A percentile compares a stretch with the other conserved stretches of the same genome.
These are phyloP conservation scores for Anadara kagoshimensis DNA, from an alignment of 1,140 invertebrate genomes.

Conservation along the genomic window DNA sequence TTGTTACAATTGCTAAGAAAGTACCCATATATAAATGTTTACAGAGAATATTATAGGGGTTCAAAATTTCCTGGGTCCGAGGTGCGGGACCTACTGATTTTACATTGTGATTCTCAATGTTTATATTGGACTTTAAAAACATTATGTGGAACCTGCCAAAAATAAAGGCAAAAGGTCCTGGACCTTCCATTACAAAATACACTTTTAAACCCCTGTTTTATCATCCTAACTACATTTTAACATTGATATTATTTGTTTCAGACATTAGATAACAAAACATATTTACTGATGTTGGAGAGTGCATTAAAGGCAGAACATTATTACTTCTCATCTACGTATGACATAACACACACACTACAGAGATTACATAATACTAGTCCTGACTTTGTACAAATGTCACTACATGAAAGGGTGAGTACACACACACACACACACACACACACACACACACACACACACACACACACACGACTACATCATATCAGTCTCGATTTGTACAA, in stretches of 20 bases:
- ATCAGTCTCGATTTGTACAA: not conserved
- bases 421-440: not conserved
- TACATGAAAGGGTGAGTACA: conserved; percentile 74
- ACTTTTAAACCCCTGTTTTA: no score
- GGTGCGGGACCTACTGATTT: no score
- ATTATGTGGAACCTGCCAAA: no score
- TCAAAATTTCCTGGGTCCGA: no score
- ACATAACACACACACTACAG: conserved; percentile 94
- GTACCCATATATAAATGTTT: no score
- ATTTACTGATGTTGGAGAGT: conserved; percentile 86
- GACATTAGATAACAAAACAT: conserved; percentile 84
- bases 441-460: not conserved
- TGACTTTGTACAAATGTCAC: conserved; percentile 83
- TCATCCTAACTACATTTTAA: not conserved
- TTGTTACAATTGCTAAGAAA: no score
- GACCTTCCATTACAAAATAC: no score
- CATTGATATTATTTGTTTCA: conserved; percentile 63
- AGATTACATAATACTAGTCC: conserved; percentile 90
- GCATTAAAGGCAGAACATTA: conserved; percentile 87
- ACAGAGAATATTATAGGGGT: no score
- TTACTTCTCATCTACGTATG: conserved; percentile 95
- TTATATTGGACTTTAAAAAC: no score
- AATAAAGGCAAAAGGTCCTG: no score
- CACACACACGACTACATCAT: not conserved
- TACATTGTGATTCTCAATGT: no score